Percentiles rank a stretch among this genome's conserved stretches.
phyloP scores from a whole-genome alignment of 2,113 vertebrate genomes.

The Orthonyx spaldingii region DNA sequence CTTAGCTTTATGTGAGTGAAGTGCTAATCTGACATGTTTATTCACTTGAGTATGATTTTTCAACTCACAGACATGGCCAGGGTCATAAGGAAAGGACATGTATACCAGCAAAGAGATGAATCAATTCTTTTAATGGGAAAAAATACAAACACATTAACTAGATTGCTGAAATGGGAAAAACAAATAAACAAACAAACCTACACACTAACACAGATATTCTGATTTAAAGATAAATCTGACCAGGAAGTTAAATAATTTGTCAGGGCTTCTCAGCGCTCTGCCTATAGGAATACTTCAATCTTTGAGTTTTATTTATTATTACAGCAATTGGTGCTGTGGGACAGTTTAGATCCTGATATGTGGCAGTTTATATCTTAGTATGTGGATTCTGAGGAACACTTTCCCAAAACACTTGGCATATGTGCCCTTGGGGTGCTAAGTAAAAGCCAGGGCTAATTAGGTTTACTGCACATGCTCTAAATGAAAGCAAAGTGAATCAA shows the following conservation, averaged over 20 bases:
- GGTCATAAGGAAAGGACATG: background rate
- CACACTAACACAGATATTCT: background rate
- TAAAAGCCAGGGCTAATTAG: background rate
- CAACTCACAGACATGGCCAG: background rate
- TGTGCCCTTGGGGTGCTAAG: background rate
- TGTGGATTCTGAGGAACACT: background rate
- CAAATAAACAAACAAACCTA: background rate
- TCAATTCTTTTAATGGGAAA: background rate
- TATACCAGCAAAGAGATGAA: background rate
- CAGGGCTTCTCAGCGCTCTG: background rate
- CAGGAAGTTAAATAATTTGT: background rate
- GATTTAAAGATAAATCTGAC: background rate
- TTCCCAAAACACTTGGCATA: background rate
- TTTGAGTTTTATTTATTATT: background rate
- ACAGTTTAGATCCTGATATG: background rate
- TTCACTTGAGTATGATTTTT: background rate
- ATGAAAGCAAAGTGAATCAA: background rate
- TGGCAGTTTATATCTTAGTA: background rate
- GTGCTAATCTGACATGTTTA: background rate
- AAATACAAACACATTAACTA: background rate
- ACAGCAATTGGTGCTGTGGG: background rate
- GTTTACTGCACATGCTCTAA: background rate
- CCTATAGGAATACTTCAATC: background rate
- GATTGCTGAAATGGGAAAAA: background rate
- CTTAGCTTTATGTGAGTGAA: conserved; percentile 26